Conservation (phyloP, 2,797 vertebrate species). For the Tokudaia muenninki region DNA sequence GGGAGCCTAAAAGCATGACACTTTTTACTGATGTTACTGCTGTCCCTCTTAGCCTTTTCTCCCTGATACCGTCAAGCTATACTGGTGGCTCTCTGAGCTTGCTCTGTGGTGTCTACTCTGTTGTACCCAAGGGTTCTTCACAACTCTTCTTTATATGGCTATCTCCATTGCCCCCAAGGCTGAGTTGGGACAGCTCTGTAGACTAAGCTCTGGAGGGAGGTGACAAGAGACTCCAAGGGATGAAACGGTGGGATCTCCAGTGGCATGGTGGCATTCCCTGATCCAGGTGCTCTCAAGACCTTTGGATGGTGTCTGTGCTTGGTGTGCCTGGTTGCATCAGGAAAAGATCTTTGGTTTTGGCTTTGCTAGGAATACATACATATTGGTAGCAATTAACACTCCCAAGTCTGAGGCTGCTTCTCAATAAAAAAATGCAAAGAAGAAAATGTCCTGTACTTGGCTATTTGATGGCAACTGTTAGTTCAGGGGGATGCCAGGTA, state of each 20-base stretch:
- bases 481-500: neutral
- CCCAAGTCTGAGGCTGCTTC: neutral
- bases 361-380: neutral
- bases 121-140: neutral
- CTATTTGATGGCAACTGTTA: neutral
- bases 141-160: neutral
- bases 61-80: neutral
- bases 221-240: too few relatives aligned
- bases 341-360: neutral
- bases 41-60: too few relatives aligned
- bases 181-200: neutral
- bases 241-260: neutral
- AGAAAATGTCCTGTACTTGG: neutral
- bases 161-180: neutral
- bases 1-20: too few relatives aligned
- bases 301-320: neutral
- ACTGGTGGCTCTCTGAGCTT: neutral
- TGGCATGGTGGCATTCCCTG: neutral
- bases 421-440: neutral
- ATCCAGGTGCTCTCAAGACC: neutral
- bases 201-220: neutral
- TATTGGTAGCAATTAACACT: fast-evolving
- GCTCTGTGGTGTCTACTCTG: fast-evolving
- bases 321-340: neutral
- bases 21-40: fast-evolving